phyloP scores from a whole-genome alignment of 2,888 invertebrate genomes.

The Sarcophaga caerulescens region DNA sequence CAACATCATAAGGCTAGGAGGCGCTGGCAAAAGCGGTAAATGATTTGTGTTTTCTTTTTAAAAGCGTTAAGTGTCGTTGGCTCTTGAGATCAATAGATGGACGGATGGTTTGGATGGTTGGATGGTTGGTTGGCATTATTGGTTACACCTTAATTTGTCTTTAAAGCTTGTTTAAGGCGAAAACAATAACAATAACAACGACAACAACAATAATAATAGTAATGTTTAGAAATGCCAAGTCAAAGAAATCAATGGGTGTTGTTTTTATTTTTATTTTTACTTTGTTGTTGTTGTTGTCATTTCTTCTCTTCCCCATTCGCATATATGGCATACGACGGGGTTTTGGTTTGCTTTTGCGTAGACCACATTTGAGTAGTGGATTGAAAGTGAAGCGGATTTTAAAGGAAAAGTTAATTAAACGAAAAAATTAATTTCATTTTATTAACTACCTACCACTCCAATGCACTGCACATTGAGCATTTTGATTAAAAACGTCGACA shows the following conservation, averaged over 20 bases:
- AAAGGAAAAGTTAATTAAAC: slow-evolving; percentile 49
- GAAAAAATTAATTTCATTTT: slow-evolving; percentile 25
- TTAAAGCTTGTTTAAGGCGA: slow-evolving; percentile 43
- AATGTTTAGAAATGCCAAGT: slow-evolving; percentile 9
- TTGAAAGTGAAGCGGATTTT: slow-evolving; percentile 57
- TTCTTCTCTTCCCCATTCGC: background rate
- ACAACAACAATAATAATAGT: background rate
- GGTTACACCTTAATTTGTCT: slow-evolving; percentile 64
- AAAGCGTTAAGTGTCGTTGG: slow-evolving; percentile 20
- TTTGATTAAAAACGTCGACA: background rate
- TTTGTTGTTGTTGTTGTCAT: background rate
- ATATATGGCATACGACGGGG: background rate
- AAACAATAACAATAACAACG: background rate
- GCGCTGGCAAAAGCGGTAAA: slow-evolving; percentile 12
- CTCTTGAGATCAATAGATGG: slow-evolving; percentile 2
- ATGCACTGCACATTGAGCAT: background rate
- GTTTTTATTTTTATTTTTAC: background rate
- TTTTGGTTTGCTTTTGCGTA: slow-evolving; percentile 28
- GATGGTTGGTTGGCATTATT: slow-evolving; percentile 27
- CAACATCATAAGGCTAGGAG: background rate
- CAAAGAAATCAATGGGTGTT: slow-evolving; percentile 46
- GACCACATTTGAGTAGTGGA: slow-evolving; percentile 19
- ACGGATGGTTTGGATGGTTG: slow-evolving; percentile 16
- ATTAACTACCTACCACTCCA: background rate
- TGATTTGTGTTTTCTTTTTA: slow-evolving; percentile 15